Conservation (phyloP, 2,113 vertebrate genomes). For the Thunnus maccoyii region DNA sequence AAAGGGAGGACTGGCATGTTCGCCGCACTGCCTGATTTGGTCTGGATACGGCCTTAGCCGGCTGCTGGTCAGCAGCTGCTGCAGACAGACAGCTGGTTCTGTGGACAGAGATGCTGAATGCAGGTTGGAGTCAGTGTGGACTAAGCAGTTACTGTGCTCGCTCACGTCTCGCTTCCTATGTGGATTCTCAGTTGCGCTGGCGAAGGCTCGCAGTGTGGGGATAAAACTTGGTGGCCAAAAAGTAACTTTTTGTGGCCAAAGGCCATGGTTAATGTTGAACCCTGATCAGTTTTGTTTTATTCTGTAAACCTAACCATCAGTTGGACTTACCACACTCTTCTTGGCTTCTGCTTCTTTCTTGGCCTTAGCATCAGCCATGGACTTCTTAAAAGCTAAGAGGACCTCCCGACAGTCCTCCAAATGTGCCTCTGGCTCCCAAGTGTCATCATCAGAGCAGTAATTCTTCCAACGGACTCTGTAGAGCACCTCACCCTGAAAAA, state of each 20-base stretch:
- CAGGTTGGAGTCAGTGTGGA: too few relatives aligned
- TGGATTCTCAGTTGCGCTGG: too few relatives aligned
- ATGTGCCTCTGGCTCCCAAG: conserved; percentile 96
- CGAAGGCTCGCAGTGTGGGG: too few relatives aligned
- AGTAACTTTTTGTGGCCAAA: too few relatives aligned
- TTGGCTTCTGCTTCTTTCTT: conserved; percentile 87
- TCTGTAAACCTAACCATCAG: background rate
- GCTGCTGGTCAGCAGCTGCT: background rate
- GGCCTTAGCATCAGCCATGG: conserved; percentile 86
- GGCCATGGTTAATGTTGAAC: too few relatives aligned
- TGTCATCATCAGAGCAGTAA: conserved; percentile 95
- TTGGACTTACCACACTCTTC: conserved; percentile 82
- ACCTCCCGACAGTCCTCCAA: conserved; percentile 97
- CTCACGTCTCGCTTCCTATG: too few relatives aligned
- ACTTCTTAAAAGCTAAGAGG: conserved; percentile 91
- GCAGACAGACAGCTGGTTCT: too few relatives aligned
- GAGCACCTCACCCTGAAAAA: conserved; percentile 89
- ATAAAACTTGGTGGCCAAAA: too few relatives aligned
- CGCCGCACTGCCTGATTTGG: too few relatives aligned
- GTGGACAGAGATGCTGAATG: background rate
- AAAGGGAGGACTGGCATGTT: too few relatives aligned
- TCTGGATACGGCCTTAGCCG: background rate
- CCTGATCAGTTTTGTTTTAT: too few relatives aligned
- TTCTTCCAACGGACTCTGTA: conserved; percentile 99
- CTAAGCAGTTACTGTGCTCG: too few relatives aligned